A percentile compares a stretch with the other conserved stretches of the same genome.
Evolutionary conservation across 2,888 invertebrate species (phyloP).

Genomic region (Labia minor): DNA sequence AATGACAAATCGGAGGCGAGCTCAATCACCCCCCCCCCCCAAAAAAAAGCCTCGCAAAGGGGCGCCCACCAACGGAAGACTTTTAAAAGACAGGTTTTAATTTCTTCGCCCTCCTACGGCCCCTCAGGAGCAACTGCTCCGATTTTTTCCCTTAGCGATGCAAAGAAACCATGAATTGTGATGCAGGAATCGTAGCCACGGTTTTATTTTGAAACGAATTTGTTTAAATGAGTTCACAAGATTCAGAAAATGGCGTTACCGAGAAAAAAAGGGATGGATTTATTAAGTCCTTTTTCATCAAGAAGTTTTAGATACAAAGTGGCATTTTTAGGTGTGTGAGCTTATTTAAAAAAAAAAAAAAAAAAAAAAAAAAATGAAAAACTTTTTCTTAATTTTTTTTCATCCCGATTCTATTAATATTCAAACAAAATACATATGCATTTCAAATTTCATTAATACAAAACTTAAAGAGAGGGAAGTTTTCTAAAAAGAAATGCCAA

Average conservation of each 20-base stretch:
- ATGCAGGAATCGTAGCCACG: slow-evolving; percentile 24
- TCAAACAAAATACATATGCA: slow-evolving; percentile 7
- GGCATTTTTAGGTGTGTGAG: neutral
- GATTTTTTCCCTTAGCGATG: slow-evolving; percentile 20
- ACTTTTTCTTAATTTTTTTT: slow-evolving; percentile 13
- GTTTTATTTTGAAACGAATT: slow-evolving; percentile 21
- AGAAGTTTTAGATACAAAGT: slow-evolving; percentile 13
- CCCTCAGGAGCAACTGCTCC: neutral
- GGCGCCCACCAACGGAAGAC: neutral
- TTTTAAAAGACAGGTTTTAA: slow-evolving; percentile 13
- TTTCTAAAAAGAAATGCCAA: neutral
- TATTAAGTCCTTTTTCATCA: slow-evolving; percentile 13
- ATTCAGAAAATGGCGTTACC: neutral
- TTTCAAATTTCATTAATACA: neutral
- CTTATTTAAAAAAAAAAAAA: neutral
- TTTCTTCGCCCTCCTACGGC: neutral
- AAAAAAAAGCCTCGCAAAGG: neutral
- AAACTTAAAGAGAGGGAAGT: neutral
- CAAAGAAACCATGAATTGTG: slow-evolving; percentile 25
- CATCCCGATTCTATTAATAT: neutral
- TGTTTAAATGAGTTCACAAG: slow-evolving; percentile 22
- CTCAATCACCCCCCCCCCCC: neutral
- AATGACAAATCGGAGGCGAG: slow-evolving; percentile 13
- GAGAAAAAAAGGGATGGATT: slow-evolving; percentile 3
- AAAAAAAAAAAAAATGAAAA: too few relatives aligned